Conservation (phyloP, 2,888 invertebrate genomes). For the Tetragonisca angustula region DNA sequence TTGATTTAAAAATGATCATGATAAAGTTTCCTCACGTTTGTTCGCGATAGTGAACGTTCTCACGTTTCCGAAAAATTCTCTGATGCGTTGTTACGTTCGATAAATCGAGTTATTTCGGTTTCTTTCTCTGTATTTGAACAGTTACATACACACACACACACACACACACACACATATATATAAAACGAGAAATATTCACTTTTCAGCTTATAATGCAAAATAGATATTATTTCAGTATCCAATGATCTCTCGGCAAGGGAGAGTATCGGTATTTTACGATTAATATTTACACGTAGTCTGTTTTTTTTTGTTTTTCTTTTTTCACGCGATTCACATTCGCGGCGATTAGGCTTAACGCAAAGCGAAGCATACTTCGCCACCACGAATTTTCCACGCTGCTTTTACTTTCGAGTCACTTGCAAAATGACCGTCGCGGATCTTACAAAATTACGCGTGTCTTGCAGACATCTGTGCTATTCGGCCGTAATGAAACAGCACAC, state of each 20-base stretch:
- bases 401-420: neutral
- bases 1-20: neutral
- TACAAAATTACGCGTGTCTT: no score
- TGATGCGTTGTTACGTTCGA: neutral
- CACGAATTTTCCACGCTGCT: neutral
- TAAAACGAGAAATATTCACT: slow-evolving; percentile 24
- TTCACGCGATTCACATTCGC: neutral
- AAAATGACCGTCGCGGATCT: neutral
- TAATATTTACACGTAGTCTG: neutral
- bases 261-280: slow-evolving; percentile 6
- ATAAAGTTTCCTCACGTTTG: neutral
- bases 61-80: neutral
- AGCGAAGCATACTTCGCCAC: neutral
- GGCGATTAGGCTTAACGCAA: neutral
- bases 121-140: slow-evolving; percentile 41
- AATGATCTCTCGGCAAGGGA: neutral
- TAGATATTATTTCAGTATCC: slow-evolving; percentile 39
- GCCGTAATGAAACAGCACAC: neutral
- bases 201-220: slow-evolving; percentile 49
- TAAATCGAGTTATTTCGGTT: neutral
- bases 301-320: neutral
- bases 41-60: no score
- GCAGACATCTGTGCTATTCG: neutral
- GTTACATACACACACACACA: neutral
- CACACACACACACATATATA: neutral